Conservation (phyloP, 2,113 vertebrate species). For the Cynopterus brachyotis region DNA sequence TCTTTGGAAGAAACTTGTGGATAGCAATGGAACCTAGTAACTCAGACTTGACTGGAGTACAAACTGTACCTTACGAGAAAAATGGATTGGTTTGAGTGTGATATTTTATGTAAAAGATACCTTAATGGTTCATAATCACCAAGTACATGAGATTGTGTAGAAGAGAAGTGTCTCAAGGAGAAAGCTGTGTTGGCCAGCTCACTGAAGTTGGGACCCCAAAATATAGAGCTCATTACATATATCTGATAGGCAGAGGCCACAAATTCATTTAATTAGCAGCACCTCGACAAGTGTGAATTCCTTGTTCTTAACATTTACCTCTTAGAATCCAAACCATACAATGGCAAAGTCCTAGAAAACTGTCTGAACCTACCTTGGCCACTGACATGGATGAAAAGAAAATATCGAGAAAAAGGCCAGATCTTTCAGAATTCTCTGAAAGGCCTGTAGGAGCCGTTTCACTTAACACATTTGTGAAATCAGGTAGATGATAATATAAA, state of each 20-base stretch:
- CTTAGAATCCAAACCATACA: neutral
- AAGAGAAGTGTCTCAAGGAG: neutral
- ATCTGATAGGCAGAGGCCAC: neutral
- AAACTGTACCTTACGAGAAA: neutral
- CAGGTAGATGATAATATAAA: neutral
- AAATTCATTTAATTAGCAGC: neutral
- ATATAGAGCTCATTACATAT: neutral
- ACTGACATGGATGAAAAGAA: neutral
- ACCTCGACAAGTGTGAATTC: neutral
- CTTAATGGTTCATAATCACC: neutral
- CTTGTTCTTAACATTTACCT: neutral
- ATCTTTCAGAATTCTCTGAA: neutral
- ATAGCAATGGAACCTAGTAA: neutral
- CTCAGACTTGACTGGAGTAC: neutral
- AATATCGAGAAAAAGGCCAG: neutral
- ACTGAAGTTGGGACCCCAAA: neutral
- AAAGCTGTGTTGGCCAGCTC: neutral
- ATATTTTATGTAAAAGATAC: neutral
- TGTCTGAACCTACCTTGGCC: neutral
- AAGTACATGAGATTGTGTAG: neutral
- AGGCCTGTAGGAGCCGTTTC: neutral
- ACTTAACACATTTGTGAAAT: neutral
- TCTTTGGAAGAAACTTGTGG: neutral
- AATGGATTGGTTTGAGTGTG: neutral
- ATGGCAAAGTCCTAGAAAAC: neutral